Evolutionary conservation across 2,113 vertebrate genomes (phyloP).

Genomic region (Vulpes lagopus): DNA sequence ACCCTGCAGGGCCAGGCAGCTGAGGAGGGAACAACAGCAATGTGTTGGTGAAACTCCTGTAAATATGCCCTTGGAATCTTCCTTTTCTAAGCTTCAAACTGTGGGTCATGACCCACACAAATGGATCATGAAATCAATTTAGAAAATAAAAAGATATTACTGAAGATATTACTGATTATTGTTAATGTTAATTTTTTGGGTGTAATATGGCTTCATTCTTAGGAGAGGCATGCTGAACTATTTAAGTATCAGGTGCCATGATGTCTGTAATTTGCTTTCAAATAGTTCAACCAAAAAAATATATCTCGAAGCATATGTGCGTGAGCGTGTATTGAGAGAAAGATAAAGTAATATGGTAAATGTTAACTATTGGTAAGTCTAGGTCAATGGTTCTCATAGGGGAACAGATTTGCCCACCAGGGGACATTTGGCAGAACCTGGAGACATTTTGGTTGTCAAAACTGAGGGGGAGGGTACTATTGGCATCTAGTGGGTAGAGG

Average conservation of each 20-base stretch:
- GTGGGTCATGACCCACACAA: neutral
- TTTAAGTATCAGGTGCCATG: neutral
- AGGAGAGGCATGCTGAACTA: neutral
- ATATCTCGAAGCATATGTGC: neutral
- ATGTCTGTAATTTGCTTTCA: neutral
- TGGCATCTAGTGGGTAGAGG: neutral
- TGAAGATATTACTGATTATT: neutral
- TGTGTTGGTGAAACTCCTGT: neutral
- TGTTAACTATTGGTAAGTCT: neutral
- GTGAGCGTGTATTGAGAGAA: neutral
- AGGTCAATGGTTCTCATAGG: neutral
- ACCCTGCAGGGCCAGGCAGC: neutral
- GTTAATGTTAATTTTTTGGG: neutral
- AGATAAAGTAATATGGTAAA: neutral
- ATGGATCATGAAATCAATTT: neutral
- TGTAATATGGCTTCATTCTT: neutral
- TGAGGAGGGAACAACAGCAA: neutral
- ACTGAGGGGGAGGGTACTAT: neutral
- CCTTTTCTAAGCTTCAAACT: neutral
- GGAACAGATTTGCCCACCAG: neutral
- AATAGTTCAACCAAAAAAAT: conserved; percentile 3
- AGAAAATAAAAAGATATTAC: neutral
- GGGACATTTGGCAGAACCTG: neutral
- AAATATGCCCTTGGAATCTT: neutral
- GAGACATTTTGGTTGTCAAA: neutral